These are phyloP conservation scores for Speoplatyrhinus poulsoni DNA, from an alignment of 2,113 vertebrate genomes.

Conservation along the genomic window DNA sequence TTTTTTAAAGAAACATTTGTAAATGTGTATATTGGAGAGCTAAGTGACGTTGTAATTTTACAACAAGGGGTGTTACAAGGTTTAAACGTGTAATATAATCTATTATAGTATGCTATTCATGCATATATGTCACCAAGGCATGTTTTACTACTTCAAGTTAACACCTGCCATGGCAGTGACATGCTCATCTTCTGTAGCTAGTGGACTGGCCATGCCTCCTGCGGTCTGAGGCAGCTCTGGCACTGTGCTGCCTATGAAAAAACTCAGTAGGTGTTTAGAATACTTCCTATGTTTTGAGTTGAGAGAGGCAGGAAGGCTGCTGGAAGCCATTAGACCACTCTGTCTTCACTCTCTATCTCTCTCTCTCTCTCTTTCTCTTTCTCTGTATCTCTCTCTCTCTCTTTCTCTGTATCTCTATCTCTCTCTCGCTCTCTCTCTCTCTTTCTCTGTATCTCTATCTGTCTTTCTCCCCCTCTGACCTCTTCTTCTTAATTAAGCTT, in stretches of 20 bases:
- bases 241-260: no score
- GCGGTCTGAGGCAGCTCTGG: neutral
- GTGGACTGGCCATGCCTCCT: slow-evolving; percentile 3
- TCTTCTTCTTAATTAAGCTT: no score
- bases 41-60: no score
- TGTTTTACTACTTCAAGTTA: slow-evolving; percentile 24
- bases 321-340: slow-evolving; percentile 1
- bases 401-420: neutral
- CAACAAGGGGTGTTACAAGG: no score
- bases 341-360: neutral
- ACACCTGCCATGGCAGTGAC: slow-evolving; percentile 14
- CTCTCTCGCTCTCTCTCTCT: neutral
- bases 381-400: neutral
- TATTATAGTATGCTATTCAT: neutral
- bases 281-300: slow-evolving; percentile 16
- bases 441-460: neutral
- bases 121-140: neutral
- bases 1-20: no score
- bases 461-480: neutral
- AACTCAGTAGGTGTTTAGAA: slow-evolving; percentile 4
- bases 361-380: neutral
- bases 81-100: no score
- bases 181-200: slow-evolving; percentile 18
- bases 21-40: no score
- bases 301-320: slow-evolving; percentile 11